Evolutionary conservation across 2,888 invertebrate genomes (phyloP).

Genomic region (Netelia inedita): DNA sequence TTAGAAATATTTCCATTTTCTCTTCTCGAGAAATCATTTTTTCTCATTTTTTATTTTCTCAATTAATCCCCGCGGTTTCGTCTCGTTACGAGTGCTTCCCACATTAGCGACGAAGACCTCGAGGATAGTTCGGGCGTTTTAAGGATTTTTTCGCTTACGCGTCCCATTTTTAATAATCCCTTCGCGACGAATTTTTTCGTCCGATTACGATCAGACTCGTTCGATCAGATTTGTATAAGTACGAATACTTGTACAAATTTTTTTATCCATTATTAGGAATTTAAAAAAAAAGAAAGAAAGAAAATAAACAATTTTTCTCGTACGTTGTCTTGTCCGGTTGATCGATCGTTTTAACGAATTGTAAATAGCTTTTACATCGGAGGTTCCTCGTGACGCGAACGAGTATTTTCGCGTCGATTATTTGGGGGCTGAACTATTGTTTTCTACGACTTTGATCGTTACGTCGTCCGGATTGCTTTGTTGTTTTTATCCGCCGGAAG

Average conservation of each 20-base stretch:
- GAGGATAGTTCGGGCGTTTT: constrained; percentile 18
- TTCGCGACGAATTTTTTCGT: not conserved
- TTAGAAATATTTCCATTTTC: constrained; percentile 46
- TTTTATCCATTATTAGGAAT: not conserved
- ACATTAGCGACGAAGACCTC: constrained; percentile 23
- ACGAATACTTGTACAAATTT: not conserved
- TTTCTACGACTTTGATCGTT: constrained; percentile 13
- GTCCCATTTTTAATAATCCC: not conserved
- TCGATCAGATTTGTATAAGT: not conserved
- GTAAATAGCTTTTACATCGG: not conserved
- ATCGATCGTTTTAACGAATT: constrained; percentile 8
- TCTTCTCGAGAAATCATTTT: constrained; percentile 1
- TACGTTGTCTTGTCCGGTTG: not conserved
- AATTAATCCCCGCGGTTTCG: too few species aligned
- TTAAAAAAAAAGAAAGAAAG: not conserved
- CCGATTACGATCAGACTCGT: not conserved
- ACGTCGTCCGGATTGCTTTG: not conserved
- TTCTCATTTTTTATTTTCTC: not conserved
- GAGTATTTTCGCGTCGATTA: constrained; percentile 18
- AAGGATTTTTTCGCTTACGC: not conserved
- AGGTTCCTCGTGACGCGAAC: not conserved
- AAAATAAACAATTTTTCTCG: not conserved
- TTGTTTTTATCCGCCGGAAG: not conserved
- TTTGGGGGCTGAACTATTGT: constrained; percentile 32
- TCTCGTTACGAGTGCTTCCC: constrained; percentile 44